These are phyloP conservation scores for Scaptomyza hsui DNA, from an alignment of 1,140 invertebrate genomes.

Conservation along the genomic window DNA sequence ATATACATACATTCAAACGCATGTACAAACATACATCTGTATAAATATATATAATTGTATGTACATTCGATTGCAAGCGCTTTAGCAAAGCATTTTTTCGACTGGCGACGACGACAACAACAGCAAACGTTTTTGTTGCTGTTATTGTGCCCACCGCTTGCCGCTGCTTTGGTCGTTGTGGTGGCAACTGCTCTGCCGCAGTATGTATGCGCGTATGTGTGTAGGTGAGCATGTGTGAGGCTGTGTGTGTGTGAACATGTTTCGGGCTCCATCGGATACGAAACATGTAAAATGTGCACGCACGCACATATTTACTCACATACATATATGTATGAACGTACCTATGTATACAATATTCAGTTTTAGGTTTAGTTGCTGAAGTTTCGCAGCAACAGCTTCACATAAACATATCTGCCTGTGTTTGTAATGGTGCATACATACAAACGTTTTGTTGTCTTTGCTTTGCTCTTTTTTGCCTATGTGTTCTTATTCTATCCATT, in stretches of 20 bases:
- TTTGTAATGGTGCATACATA: conserved; percentile 35
- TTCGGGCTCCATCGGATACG: conserved; percentile 66
- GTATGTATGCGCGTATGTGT: conserved; percentile 25
- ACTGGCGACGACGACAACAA: conserved; percentile 14
- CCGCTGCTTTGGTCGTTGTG: conserved; percentile 15
- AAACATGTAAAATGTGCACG: conserved; percentile 41
- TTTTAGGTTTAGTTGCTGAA: conserved; percentile 12
- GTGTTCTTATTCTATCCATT: conserved; percentile 36
- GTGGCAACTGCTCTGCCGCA: conserved; percentile 39
- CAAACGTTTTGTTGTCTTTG: conserved; percentile 44
- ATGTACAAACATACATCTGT: not conserved
- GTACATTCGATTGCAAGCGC: conserved; percentile 41
- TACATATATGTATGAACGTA: conserved; percentile 4
- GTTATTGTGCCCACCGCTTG: conserved; percentile 37
- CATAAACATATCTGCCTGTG: conserved; percentile 32
- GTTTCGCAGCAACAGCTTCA: conserved; percentile 49
- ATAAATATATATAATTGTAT: not conserved
- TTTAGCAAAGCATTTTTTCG: conserved; percentile 36
- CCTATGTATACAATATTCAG: conserved; percentile 2
- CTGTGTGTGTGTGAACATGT: conserved; percentile 22
- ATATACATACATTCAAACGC: not conserved
- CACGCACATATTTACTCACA: conserved; percentile 13
- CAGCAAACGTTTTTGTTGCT: conserved; percentile 21
- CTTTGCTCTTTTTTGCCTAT: conserved; percentile 24
- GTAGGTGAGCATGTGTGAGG: conserved; percentile 29